Evolutionary conservation across 2,888 invertebrate species (phyloP).

Genomic region (Amblyjoppa fuscipennis): DNA sequence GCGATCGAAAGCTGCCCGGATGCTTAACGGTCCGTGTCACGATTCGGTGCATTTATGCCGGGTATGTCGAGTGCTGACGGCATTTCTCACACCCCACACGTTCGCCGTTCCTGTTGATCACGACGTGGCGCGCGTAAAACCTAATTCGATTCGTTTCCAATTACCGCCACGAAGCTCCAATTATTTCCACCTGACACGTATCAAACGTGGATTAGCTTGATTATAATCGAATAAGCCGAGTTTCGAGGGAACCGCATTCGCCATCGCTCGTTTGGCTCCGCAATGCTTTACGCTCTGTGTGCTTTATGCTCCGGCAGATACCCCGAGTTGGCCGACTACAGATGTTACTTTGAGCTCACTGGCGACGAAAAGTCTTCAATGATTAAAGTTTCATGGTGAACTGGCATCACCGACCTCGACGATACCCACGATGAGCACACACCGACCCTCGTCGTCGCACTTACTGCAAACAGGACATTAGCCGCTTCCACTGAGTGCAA

Average conservation of each 20-base stretch:
- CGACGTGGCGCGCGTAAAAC: constrained; percentile 51
- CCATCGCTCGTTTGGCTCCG: constrained; percentile 6
- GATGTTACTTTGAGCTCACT: background rate
- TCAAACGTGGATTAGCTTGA: constrained; percentile 83
- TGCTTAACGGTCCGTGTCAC: constrained; percentile 50
- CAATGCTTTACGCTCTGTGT: background rate
- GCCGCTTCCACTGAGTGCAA: background rate
- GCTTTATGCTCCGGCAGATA: background rate
- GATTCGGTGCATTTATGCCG: constrained; percentile 42
- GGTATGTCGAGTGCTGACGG: constrained; percentile 48
- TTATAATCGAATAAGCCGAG: constrained; percentile 79
- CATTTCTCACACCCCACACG: constrained; percentile 24
- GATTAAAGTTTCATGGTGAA: background rate
- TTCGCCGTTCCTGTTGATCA: constrained; percentile 52
- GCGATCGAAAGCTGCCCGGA: constrained; percentile 47
- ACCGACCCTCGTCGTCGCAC: background rate
- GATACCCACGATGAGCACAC: background rate
- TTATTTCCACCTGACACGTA: constrained; percentile 82
- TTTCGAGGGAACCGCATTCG: constrained; percentile 34
- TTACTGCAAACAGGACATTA: background rate
- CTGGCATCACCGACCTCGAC: background rate
- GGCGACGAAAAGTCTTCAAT: background rate
- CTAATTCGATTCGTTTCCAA: constrained; percentile 79
- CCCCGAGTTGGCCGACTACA: background rate
- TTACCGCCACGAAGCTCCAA: constrained; percentile 77